These are phyloP conservation scores for Heliconius aoede DNA, from an alignment of 2,888 invertebrate genomes.

Conservation along the genomic window DNA sequence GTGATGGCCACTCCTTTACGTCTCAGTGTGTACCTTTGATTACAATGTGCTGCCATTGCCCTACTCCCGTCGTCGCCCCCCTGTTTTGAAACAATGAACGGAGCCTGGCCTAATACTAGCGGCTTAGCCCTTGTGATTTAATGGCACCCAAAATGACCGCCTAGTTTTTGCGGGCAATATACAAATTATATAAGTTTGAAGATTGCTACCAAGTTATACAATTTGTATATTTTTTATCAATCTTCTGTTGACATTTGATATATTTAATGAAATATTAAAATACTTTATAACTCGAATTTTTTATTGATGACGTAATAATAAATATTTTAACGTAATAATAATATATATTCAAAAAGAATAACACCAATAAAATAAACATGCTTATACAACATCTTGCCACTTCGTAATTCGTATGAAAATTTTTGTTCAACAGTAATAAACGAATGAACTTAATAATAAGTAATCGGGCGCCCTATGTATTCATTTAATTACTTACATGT, in stretches of 20 bases:
- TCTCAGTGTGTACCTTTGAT: constrained; percentile 61
- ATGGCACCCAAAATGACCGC: constrained; percentile 52
- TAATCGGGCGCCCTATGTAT: too few species aligned
- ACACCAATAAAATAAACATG: neutral
- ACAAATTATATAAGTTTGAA: neutral
- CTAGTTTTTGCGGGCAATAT: constrained; percentile 49
- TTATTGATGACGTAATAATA: neutral
- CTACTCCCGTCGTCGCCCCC: constrained; percentile 59
- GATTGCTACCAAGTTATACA: constrained; percentile 27
- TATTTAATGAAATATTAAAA: neutral
- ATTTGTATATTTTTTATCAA: constrained; percentile 27
- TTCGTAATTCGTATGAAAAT: neutral
- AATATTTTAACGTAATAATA: too few species aligned
- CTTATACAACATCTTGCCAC: neutral
- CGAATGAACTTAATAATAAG: neutral
- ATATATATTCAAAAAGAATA: neutral
- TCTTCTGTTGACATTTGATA: neutral
- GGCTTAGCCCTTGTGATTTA: constrained; percentile 54
- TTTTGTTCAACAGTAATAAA: neutral
- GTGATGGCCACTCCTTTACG: constrained; percentile 55
- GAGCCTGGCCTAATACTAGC: constrained; percentile 65
- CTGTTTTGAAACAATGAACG: constrained; percentile 71
- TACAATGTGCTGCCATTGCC: constrained; percentile 74
- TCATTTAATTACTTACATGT: neutral
- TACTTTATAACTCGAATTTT: neutral